Evolutionary conservation across 2,888 invertebrate species (phyloP).

Genomic region (Andricus quercusramuli): DNA sequence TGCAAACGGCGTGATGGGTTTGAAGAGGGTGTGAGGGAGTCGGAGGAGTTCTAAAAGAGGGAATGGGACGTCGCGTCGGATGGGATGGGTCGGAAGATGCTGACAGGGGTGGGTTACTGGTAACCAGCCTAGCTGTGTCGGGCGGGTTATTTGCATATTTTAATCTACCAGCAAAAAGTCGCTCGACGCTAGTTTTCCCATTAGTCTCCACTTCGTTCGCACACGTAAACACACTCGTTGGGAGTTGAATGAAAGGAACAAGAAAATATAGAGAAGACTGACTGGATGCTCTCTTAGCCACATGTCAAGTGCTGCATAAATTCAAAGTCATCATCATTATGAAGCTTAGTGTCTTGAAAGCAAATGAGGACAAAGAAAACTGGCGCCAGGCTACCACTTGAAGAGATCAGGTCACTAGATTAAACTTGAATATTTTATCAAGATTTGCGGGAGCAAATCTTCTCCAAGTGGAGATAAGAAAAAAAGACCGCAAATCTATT

Average conservation of each 20-base stretch:
- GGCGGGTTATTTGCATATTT: slow-evolving; percentile 74
- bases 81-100: slow-evolving; percentile 11
- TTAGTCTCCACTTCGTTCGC: slow-evolving; percentile 54
- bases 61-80: slow-evolving; percentile 2
- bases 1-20: slow-evolving; percentile 26
- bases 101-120: slow-evolving; percentile 9
- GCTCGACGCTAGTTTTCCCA: slow-evolving; percentile 63
- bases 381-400: background rate
- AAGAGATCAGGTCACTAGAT: background rate
- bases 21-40: slow-evolving; percentile 40
- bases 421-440: background rate
- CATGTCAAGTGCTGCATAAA: background rate
- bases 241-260: slow-evolving; percentile 4
- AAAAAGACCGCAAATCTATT: too few species aligned
- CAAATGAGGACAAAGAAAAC: background rate
- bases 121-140: slow-evolving; percentile 58
- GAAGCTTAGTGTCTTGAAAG: background rate
- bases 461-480: too few species aligned
- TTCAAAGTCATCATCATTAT: background rate
- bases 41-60: slow-evolving; percentile 4
- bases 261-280: background rate
- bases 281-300: background rate
- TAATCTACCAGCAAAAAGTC: slow-evolving; percentile 71
- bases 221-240: slow-evolving; percentile 42
- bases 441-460: too few species aligned